phyloP scores from a whole-genome alignment of 1,140 invertebrate species.

The Penaeus vannamei region DNA sequence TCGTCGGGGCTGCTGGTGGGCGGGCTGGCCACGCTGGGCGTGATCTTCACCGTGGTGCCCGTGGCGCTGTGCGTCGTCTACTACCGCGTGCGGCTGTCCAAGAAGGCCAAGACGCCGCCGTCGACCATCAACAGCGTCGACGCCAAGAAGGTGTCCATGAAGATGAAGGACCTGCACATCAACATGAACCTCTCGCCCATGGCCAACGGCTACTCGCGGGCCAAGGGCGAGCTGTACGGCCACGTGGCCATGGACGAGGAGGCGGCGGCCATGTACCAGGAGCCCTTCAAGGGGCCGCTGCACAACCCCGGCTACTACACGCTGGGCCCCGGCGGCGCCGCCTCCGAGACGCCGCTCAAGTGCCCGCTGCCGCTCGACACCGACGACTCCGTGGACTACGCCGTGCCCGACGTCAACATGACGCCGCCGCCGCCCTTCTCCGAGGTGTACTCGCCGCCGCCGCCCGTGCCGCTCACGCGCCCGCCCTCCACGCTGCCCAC shows the following conservation, averaged over 20 bases:
- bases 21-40: constrained; percentile 58
- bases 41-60: constrained; percentile 64
- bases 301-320: constrained; percentile 69
- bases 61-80: constrained; percentile 58
- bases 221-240: constrained; percentile 76
- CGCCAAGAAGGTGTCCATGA: constrained; percentile 62
- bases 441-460: constrained; percentile 68
- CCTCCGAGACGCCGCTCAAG: constrained; percentile 76
- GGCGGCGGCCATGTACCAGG: constrained; percentile 72
- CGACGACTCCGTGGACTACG: constrained; percentile 67
- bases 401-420: constrained; percentile 61
- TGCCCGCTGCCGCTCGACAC: constrained; percentile 69
- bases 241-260: constrained; percentile 75
- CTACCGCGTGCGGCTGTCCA: constrained; percentile 53
- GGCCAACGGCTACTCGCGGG: constrained; percentile 69
- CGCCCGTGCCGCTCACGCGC: constrained; percentile 67
- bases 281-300: constrained; percentile 70
- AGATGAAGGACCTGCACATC: constrained; percentile 71
- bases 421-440: constrained; percentile 79
- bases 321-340: constrained; percentile 71
- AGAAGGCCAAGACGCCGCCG: constrained; percentile 53
- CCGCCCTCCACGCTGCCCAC: constrained; percentile 65
- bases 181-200: constrained; percentile 67
- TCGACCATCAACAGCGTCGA: constrained; percentile 56
- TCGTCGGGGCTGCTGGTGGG: constrained; percentile 60